phyloP scores from a whole-genome alignment of 2,113 vertebrate genomes.

The Dipodomys stephensi region DNA sequence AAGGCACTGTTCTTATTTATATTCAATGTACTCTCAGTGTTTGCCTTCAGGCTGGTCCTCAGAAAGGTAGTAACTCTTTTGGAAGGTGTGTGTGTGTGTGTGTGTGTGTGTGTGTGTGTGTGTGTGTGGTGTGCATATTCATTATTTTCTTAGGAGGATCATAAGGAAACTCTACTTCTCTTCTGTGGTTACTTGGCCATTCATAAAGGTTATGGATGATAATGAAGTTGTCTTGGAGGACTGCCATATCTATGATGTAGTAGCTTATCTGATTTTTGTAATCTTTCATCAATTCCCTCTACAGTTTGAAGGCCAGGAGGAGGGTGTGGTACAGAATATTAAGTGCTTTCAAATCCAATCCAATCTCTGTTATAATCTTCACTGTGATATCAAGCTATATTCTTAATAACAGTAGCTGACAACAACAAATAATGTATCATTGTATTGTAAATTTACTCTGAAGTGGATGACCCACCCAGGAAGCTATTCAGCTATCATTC shows the following conservation, averaged over 20 bases:
- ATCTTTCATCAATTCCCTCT: conserved; percentile 63
- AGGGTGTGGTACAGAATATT: conserved; percentile 58
- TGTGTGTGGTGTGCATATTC: not conserved
- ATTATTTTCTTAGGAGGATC: conserved; percentile 39
- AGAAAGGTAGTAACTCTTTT: not conserved
- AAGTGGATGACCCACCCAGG: not conserved
- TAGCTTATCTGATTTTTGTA: conserved; percentile 52
- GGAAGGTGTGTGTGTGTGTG: not conserved
- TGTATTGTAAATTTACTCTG: not conserved
- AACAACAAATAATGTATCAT: not conserved
- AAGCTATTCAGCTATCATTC: not conserved
- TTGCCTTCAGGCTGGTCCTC: not conserved
- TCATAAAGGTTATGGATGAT: not conserved
- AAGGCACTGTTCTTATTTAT: not conserved
- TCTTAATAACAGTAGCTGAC: conserved; percentile 51
- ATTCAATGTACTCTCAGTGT: too few species aligned
- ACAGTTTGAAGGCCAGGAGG: conserved; percentile 39
- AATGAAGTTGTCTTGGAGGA: conserved; percentile 65
- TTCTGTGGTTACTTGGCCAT: conserved; percentile 28
- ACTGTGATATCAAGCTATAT: conserved; percentile 40
- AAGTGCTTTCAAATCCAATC: conserved; percentile 64
- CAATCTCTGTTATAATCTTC: conserved; percentile 33
- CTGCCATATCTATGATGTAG: conserved; percentile 53
- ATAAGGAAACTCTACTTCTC: conserved; percentile 37
- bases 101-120: not conserved